These are phyloP conservation scores for Allophyes oxyacanthae DNA, from an alignment of 2,888 invertebrate genomes.

Conservation along the genomic window DNA sequence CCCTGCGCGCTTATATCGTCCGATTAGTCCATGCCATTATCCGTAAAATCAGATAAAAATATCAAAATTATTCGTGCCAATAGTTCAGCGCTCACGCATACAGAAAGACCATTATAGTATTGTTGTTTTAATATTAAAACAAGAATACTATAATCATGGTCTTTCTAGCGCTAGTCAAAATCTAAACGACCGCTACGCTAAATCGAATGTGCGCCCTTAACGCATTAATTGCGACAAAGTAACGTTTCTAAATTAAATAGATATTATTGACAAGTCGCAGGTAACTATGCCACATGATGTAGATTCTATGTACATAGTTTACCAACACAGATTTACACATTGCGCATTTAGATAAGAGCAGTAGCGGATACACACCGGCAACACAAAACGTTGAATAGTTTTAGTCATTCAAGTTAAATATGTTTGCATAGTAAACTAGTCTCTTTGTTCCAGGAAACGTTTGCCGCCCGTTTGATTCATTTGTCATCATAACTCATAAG, in stretches of 20 bases:
- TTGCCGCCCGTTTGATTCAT: constrained; percentile 40
- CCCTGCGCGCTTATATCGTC: no score
- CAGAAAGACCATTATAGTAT: no score
- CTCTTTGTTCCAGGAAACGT: constrained; percentile 53
- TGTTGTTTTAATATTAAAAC: no score
- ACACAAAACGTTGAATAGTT: constrained; percentile 34
- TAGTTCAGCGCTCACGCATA: no score
- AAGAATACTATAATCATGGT: no score
- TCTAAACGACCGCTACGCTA: no score
- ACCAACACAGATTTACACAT: constrained; percentile 43
- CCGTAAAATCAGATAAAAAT: no score
- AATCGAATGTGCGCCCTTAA: no score
- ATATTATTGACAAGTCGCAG: constrained; percentile 1
- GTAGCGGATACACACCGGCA: constrained; percentile 22
- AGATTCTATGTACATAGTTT: constrained; percentile 27
- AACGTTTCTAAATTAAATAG: constrained; percentile 14
- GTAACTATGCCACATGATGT: constrained; percentile 16
- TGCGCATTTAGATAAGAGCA: constrained; percentile 39
- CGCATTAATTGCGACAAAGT: constrained; percentile 1
- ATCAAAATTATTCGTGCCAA: no score
- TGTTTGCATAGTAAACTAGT: constrained; percentile 49
- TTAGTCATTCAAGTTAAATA: constrained; percentile 44
- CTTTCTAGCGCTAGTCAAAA: no score
- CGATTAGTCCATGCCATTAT: no score
- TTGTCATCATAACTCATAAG: constrained; percentile 33